Percentiles rank a stretch among this genome's conserved stretches.
Evolutionary conservation across 64 coral and sea anemone species (phyloP).

Genomic region (Dendrophyllia cribrosa): DNA sequence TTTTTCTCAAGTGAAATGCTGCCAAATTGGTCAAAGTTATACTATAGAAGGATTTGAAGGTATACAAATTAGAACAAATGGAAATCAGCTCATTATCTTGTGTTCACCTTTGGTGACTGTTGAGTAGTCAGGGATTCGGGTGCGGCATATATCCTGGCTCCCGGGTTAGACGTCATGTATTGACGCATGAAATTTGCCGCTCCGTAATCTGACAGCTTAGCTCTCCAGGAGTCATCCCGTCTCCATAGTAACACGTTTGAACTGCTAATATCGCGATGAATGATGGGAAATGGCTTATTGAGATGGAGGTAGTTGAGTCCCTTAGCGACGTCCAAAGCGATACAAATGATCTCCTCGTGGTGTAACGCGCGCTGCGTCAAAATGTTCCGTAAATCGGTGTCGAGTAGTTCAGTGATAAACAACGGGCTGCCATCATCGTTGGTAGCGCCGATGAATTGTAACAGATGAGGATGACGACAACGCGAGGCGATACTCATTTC

Average conservation of each 20-base stretch:
- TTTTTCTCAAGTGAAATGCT: too few species aligned
- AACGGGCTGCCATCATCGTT: slow-evolving; percentile 82
- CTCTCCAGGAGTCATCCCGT: slow-evolving; percentile 85
- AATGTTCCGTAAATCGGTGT: slow-evolving; percentile 80
- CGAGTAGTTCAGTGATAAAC: slow-evolving; percentile 86
- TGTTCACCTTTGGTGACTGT: slow-evolving; percentile 91
- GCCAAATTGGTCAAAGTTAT: too few species aligned
- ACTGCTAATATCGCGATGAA: slow-evolving; percentile 97
- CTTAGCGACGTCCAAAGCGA: slow-evolving; percentile 77
- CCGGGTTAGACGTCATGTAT: slow-evolving; percentile 93
- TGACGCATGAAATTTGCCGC: slow-evolving; percentile 99
- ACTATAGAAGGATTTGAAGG: too few species aligned
- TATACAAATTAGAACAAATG: neutral
- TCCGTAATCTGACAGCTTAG: slow-evolving; percentile 96
- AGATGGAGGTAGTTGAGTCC: slow-evolving; percentile 96
- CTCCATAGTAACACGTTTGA: slow-evolving; percentile 98
- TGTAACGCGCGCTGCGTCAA: slow-evolving; percentile 77
- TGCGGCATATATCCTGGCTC: slow-evolving; percentile 94
- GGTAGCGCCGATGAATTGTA: slow-evolving; percentile 97
- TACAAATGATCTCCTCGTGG: slow-evolving; percentile 82
- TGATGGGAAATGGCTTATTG: slow-evolving; percentile 94
- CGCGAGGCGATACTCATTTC: slow-evolving; percentile 97
- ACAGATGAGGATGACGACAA: slow-evolving; percentile 85
- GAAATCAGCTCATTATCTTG: neutral
- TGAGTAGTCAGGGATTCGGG: slow-evolving; percentile 86